phyloP scores from a whole-genome alignment of 2,113 vertebrate species.

The Aegithalos caudatus region DNA sequence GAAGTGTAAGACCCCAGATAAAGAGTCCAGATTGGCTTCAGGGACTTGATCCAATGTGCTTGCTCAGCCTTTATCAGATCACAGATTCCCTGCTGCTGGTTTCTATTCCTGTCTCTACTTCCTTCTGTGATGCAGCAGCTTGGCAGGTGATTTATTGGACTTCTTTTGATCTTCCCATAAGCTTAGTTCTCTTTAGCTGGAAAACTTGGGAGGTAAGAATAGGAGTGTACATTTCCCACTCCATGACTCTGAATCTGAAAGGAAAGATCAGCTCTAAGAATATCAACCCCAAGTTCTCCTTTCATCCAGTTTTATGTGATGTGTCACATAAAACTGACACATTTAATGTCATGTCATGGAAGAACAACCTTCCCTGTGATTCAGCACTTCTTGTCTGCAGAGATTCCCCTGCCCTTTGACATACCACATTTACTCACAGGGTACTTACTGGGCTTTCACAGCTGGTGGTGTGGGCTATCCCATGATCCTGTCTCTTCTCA shows the following conservation, averaged over 20 bases:
- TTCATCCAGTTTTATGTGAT: neutral
- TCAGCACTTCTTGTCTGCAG: neutral
- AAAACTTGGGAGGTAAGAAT: neutral
- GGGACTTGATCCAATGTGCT: neutral
- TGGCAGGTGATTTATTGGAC: neutral
- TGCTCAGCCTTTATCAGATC: neutral
- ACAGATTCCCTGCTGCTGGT: neutral
- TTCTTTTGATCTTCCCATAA: neutral
- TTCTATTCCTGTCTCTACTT: neutral
- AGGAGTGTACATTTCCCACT: neutral
- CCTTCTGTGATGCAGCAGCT: neutral
- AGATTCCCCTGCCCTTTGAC: neutral
- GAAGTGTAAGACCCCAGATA: rapidly evolving
- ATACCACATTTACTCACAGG: rapidly evolving
- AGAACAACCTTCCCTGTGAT: neutral
- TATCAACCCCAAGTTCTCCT: neutral
- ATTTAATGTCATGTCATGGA: rapidly evolving
- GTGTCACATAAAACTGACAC: neutral
- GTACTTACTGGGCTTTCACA: neutral
- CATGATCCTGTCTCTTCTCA: neutral
- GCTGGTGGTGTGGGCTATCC: neutral
- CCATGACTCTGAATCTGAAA: neutral
- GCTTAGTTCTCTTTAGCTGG: neutral
- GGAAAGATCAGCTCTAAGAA: neutral
- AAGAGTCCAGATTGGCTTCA: neutral